Conservation (phyloP, 1,140 invertebrate species). For the Drosophila sucinea region DNA sequence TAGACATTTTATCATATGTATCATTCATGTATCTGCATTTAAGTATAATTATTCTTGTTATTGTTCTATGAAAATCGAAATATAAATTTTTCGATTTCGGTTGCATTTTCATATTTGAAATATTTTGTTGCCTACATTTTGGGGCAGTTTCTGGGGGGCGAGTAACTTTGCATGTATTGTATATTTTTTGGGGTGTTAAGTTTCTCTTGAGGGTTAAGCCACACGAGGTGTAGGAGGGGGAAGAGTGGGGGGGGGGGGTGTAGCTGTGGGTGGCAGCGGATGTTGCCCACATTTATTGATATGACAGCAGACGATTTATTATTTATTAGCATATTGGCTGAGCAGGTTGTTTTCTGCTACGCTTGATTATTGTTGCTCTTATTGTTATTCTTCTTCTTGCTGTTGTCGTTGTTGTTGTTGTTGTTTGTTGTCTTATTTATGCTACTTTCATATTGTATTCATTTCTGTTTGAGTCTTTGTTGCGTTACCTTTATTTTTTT, state of each 20-base stretch:
- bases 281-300: constrained; percentile 68
- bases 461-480: constrained; percentile 69
- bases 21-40: neutral
- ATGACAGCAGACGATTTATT: constrained; percentile 77
- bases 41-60: neutral
- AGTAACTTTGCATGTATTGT: neutral
- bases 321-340: constrained; percentile 76
- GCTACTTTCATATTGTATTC: constrained; percentile 77
- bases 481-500: constrained; percentile 34
- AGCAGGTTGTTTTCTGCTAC: constrained; percentile 14
- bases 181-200: neutral
- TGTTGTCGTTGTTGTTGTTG: constrained; percentile 46
- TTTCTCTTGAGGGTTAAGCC: neutral
- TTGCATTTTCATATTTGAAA: constrained; percentile 1
- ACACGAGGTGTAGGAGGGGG: neutral
- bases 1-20: neutral
- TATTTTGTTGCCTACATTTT: constrained; percentile 1
- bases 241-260: constrained; percentile 2
- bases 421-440: constrained; percentile 69
- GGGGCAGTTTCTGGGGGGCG: neutral
- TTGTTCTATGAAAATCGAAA: neutral
- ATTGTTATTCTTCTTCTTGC: constrained; percentile 42
- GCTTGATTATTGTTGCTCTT: constrained; percentile 39
- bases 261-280: constrained; percentile 17
- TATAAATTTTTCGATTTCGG: neutral